phyloP scores from a whole-genome alignment of 37 sponge, comb jelly and placozoan species.

The Spongilla lacustris region DNA sequence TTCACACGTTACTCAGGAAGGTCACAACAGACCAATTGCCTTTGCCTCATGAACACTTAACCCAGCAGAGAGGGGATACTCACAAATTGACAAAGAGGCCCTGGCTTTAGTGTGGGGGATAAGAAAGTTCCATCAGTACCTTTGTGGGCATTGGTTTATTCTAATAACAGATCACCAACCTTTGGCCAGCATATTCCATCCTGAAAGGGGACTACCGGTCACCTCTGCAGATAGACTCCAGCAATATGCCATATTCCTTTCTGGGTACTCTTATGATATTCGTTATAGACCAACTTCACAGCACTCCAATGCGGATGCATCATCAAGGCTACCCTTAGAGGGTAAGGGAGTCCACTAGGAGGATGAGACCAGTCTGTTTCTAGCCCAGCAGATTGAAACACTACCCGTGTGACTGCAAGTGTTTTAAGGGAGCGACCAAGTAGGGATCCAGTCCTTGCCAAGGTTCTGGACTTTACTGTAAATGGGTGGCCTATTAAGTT shows the following conservation, averaged over 20 bases:
- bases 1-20: conserved; percentile 45
- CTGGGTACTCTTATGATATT: conserved; percentile 46
- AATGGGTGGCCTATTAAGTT: conserved; percentile 43
- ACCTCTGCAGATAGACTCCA: conserved; percentile 46
- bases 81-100: conserved; percentile 68
- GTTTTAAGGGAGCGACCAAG: not conserved
- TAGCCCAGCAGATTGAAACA: not conserved
- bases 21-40: conserved; percentile 51
- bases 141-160: conserved; percentile 64
- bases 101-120: conserved; percentile 47
- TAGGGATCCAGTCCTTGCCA: conserved; percentile 25
- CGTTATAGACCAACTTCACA: conserved; percentile 20
- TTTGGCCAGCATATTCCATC: conserved; percentile 42
- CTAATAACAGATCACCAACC: conserved; percentile 65
- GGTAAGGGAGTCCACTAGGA: not conserved
- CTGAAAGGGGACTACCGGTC: conserved; percentile 33
- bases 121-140: conserved; percentile 55
- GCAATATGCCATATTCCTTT: conserved; percentile 51
- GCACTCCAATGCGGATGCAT: conserved; percentile 67
- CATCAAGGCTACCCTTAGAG: conserved; percentile 44
- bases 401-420: conserved; percentile 32
- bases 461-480: conserved; percentile 33
- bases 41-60: conserved; percentile 68
- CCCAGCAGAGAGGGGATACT: conserved; percentile 45
- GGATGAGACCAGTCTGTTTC: conserved; percentile 6